These are phyloP conservation scores for Melitaea cinxia DNA, from an alignment of 1,140 invertebrate species.

Conservation along the genomic window DNA sequence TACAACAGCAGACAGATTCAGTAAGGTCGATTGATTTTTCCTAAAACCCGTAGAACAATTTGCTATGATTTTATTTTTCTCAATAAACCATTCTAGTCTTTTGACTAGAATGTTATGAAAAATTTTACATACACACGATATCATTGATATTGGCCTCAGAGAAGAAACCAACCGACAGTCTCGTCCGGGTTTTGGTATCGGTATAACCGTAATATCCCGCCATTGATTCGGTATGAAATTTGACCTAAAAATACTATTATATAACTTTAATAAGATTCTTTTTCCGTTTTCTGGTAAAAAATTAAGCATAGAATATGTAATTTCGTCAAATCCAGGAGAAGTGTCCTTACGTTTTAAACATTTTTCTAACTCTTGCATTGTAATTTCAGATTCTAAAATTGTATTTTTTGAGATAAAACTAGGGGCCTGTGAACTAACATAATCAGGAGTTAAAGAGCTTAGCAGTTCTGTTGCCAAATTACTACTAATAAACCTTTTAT, in stretches of 20 bases:
- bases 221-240: neutral
- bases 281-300: neutral
- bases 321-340: neutral
- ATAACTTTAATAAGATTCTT: neutral
- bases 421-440: neutral
- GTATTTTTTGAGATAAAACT: no score
- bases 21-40: neutral
- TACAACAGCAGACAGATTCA: neutral
- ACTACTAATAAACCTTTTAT: neutral
- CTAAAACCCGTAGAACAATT: neutral
- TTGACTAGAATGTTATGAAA: constrained; percentile 4
- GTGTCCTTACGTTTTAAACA: neutral
- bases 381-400: no score
- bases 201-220: neutral
- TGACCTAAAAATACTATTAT: neutral
- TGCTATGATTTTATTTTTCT: neutral
- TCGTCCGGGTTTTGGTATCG: neutral
- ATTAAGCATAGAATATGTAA: neutral
- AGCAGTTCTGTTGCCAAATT: neutral
- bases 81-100: constrained; percentile 11
- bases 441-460: neutral
- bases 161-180: neutral
- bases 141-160: neutral
- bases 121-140: constrained; percentile 14
- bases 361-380: no score